Evolutionary conservation across 2,888 invertebrate species (phyloP).

Genomic region (Drosophila algonquin): DNA sequence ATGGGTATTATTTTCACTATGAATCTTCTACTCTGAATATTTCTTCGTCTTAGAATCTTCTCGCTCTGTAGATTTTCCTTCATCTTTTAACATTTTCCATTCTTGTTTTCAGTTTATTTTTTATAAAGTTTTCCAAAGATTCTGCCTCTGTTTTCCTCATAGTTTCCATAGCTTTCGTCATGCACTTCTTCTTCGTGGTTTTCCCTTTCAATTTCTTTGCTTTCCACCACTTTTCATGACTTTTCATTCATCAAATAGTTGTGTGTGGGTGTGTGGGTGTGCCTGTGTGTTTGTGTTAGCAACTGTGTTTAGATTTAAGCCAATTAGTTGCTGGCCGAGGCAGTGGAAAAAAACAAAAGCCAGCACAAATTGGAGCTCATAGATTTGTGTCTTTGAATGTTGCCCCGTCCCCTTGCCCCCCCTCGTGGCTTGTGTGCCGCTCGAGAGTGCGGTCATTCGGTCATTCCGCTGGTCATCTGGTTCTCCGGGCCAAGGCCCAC

Average conservation of each 20-base stretch:
- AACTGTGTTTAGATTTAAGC: conserved; percentile 69
- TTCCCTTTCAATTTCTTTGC: conserved; percentile 1
- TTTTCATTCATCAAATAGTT: neutral
- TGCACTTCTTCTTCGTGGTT: neutral
- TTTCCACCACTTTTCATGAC: neutral
- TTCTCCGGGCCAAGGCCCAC: conserved; percentile 45
- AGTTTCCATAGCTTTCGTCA: neutral
- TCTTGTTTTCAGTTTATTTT: neutral
- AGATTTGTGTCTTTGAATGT: conserved; percentile 43
- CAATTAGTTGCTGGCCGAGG: conserved; percentile 60
- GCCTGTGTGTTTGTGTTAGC: conserved; percentile 36
- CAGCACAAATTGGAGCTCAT: conserved; percentile 42
- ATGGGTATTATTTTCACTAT: too few relatives aligned
- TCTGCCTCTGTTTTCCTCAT: too few relatives aligned
- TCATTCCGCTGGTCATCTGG: conserved; percentile 14
- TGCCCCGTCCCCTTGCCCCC: conserved; percentile 3
- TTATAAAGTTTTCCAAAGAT: neutral
- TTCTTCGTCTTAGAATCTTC: too few relatives aligned
- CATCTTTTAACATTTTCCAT: neutral
- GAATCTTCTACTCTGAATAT: too few relatives aligned
- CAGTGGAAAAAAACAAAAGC: conserved; percentile 27
- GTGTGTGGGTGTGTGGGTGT: neutral
- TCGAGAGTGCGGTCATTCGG: conserved; percentile 37
- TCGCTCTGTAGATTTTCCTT: too few relatives aligned
- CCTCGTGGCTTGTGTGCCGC: conserved; percentile 7